Evolutionary conservation across 2,888 invertebrate species (phyloP).

Genomic region (Lasioglossum lativentre): DNA sequence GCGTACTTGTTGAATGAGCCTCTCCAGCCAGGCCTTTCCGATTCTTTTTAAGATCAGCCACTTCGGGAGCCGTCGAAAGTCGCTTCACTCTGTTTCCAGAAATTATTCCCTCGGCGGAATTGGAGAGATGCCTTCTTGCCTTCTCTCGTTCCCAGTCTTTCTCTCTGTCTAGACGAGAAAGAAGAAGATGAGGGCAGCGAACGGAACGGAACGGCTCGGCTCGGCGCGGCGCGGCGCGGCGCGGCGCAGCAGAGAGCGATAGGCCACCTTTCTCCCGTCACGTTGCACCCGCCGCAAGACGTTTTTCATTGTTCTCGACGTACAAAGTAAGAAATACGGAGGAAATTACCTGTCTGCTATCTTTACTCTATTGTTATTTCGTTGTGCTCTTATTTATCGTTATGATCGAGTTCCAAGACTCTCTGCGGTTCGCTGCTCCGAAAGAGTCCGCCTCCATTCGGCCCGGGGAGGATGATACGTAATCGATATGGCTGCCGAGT

Average conservation of each 20-base stretch:
- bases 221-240: too few relatives aligned
- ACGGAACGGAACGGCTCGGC: neutral
- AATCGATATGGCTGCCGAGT: constrained; percentile 15
- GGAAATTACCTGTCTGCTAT: constrained; percentile 55
- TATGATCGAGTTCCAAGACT: constrained; percentile 42
- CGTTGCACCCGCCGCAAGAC: constrained; percentile 40
- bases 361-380: constrained; percentile 54
- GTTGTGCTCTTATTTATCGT: constrained; percentile 43
- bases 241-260: constrained; percentile 17
- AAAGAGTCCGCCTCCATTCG: neutral
- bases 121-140: neutral
- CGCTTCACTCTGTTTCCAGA: constrained; percentile 39
- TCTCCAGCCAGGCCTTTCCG: constrained; percentile 10
- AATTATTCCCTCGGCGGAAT: constrained; percentile 44
- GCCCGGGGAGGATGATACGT: neutral
- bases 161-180: constrained; percentile 9
- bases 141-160: constrained; percentile 34
- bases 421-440: constrained; percentile 4
- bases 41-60: constrained; percentile 43
- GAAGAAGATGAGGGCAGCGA: neutral
- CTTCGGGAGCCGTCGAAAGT: constrained; percentile 20
- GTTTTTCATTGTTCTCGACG: constrained; percentile 55
- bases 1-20: constrained; percentile 61
- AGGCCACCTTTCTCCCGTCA: constrained; percentile 43
- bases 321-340: constrained; percentile 47